Evolutionary conservation across 2,797 vertebrate genomes (phyloP).

Genomic region (Oreochromis mossambicus): DNA sequence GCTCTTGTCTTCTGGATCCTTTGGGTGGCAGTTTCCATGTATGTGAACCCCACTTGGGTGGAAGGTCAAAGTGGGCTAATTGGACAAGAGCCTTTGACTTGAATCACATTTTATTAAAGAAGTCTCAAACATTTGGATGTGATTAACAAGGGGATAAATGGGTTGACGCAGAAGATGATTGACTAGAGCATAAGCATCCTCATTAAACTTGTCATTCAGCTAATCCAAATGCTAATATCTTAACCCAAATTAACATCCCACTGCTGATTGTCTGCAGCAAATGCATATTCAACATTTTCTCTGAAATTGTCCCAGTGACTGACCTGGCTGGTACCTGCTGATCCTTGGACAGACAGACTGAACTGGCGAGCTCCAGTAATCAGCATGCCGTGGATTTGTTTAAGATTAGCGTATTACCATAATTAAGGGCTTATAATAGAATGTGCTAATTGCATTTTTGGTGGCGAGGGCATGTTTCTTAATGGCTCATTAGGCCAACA

Average conservation of each 20-base stretch:
- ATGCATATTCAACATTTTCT: conserved; percentile 76
- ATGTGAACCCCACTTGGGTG: conserved; percentile 37
- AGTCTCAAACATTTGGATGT: conserved; percentile 62
- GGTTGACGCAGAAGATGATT: conserved; percentile 40
- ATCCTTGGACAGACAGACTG: conserved; percentile 72
- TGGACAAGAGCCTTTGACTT: conserved; percentile 70
- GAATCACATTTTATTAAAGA: conserved; percentile 60
- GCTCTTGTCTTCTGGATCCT: conserved; percentile 51
- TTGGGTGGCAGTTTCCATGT: conserved; percentile 31
- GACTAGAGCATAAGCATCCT: conserved; percentile 65
- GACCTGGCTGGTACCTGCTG: conserved; percentile 74
- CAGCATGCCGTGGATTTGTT: conserved; percentile 81
- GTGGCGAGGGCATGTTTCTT: conserved; percentile 79
- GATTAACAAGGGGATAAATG: conserved; percentile 58
- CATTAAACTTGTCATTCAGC: conserved; percentile 65
- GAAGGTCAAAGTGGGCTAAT: conserved; percentile 69
- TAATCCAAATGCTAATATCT: conserved; percentile 70
- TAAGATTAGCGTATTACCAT: conserved; percentile 81
- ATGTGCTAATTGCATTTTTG: conserved; percentile 86
- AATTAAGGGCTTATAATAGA: conserved; percentile 83
- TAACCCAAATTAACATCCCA: conserved; percentile 67
- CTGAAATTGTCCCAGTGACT: conserved; percentile 73
- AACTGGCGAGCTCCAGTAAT: conserved; percentile 72
- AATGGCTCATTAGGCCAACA: conserved; percentile 81
- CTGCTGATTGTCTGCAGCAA: conserved; percentile 56